phyloP scores from a whole-genome alignment of 2,797 vertebrate species.

The Oryzias dopingdopingensis region DNA sequence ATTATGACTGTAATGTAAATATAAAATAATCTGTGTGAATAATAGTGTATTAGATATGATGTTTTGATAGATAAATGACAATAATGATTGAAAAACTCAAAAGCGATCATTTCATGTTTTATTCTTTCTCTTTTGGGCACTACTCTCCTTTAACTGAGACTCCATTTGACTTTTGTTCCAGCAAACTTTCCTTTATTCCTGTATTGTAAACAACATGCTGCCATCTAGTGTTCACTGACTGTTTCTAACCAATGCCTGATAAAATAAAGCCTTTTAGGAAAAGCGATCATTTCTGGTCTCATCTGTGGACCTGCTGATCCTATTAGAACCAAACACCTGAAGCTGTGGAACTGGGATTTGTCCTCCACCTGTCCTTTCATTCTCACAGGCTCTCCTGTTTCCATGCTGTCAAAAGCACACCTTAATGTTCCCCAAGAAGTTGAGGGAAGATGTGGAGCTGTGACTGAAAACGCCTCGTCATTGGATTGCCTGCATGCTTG shows the following conservation, averaged over 20 bases:
- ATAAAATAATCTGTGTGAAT: too few species aligned
- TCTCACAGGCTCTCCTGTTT: constrained; percentile 28
- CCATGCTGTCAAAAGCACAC: constrained; percentile 19
- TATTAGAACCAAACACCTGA: too few species aligned
- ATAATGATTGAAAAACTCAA: not conserved
- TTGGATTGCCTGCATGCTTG: constrained; percentile 73
- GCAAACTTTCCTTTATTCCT: not conserved
- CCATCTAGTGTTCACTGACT: constrained; percentile 69
- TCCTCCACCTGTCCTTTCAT: constrained; percentile 9
- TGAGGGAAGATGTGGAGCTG: constrained; percentile 55
- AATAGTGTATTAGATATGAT: too few species aligned
- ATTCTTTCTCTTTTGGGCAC: not conserved
- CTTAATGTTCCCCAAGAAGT: constrained; percentile 72
- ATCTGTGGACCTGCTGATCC: too few species aligned
- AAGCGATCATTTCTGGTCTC: not conserved
- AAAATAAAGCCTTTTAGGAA: not conserved
- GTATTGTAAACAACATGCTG: constrained; percentile 48
- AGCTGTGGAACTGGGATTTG: not conserved
- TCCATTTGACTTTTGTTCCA: not conserved
- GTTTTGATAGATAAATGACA: constrained; percentile 2
- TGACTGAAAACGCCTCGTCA: constrained; percentile 69
- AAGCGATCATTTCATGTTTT: not conserved
- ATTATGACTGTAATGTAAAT: too few species aligned
- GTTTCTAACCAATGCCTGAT: not conserved
- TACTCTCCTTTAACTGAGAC: not conserved